Evolutionary conservation across 2,888 invertebrate genomes (phyloP), one percentile per base, ranked within the genome.

Genomic region (Nemotelus pantherinus): DNA sequence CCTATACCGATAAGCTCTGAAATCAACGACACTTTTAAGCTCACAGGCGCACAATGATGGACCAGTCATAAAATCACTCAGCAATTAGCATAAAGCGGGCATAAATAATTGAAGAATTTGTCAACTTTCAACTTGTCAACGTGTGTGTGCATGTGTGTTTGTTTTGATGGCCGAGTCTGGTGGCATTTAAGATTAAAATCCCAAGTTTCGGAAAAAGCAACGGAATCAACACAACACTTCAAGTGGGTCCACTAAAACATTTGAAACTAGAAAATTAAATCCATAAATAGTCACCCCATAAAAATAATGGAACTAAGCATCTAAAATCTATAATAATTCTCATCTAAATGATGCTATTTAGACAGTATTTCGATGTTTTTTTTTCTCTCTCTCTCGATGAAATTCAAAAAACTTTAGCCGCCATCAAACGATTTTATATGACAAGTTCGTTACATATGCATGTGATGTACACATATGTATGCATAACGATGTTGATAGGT

Each of bases 61-160:
- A 47, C 47, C 39, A n/a, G 53, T 53, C 65, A 76, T 76, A 76
- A 76, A 76, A 76, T 67, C 76, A 76, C 65, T 76, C 63, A 76
- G 45, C 44, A 76, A 76, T 76, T 76, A 76, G n/a, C 76, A 76
- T 76, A 75, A 75, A 64, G 75, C 75, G 44, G 63, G 75, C 75
- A 75, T 75, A 76, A 76, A 76, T 76, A 76, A 76, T 65, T 63
- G 65, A 65, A 76, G 67, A 76, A 76, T 76, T 76, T 76, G 76
- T 76, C 76, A 65, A 64, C 48, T 64, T 64, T 64, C 64, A 2
- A 25, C 25, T 25, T 25, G 25, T 50, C 50, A 6, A 39, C 58
- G 41, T 39, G 55, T 48, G 9, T 55, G 47, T 67, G 5, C 50
- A 25, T 25, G 44, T 5, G 48, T 39, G n/a, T 25, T 48, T 25